Evolutionary conservation across 2,797 vertebrate species (phyloP).

Genomic region (Liparis tanakae): DNA sequence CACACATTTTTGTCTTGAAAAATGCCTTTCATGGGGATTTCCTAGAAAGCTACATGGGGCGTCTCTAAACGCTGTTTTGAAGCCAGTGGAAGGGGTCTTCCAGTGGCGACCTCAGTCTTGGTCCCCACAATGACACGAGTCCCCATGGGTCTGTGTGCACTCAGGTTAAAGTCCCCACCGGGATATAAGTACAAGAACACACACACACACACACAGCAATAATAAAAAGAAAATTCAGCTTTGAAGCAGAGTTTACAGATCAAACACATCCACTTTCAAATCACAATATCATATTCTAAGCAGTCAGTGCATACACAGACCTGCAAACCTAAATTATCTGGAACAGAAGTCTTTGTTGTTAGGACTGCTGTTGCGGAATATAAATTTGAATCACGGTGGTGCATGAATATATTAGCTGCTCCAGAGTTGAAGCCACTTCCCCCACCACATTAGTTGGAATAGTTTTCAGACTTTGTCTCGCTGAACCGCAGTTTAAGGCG

Average conservation of each 20-base stretch:
- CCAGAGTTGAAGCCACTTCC: conserved; percentile 40
- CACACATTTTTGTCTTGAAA: too few relatives aligned
- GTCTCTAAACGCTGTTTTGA: too few relatives aligned
- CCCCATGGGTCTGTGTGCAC: too few relatives aligned
- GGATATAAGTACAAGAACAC: too few relatives aligned
- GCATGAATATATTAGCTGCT: conserved; percentile 62
- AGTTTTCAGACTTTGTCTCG: conserved; percentile 33
- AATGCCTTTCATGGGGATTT: too few relatives aligned
- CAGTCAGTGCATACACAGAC: conserved; percentile 30
- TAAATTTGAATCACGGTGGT: conserved; percentile 57
- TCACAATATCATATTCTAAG: conserved; percentile 20
- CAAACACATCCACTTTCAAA: conserved; percentile 1
- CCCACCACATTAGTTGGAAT: conserved; percentile 11
- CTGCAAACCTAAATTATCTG: conserved; percentile 42
- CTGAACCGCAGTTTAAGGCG: conserved; percentile 33
- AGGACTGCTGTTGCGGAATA: conserved; percentile 46
- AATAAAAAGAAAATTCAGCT: too few relatives aligned
- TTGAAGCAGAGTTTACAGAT: background rate
- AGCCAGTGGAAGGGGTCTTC: too few relatives aligned
- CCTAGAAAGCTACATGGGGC: too few relatives aligned
- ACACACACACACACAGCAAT: background rate
- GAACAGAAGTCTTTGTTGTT: conserved; percentile 35
- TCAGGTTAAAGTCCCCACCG: too few relatives aligned
- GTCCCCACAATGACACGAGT: too few relatives aligned
- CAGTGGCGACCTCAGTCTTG: too few relatives aligned